Evolutionary conservation across 1,140 invertebrate genomes (phyloP), one percentile per base, ranked within the genome.

Genomic region (Liolophura sinensis): DNA sequence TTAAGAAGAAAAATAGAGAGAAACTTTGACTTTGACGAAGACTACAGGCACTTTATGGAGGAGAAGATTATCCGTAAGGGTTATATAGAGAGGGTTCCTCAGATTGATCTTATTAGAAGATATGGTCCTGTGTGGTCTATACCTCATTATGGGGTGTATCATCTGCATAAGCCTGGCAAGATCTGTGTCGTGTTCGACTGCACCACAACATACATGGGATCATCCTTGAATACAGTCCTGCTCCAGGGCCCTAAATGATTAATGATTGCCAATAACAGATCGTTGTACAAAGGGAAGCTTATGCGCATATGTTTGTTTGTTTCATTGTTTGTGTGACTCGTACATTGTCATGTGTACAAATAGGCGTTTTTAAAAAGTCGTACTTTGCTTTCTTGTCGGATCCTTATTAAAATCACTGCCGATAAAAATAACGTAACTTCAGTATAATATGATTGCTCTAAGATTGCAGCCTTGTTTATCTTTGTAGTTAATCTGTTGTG

Each of bases 101-200:
- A 63, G n/a, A 14, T 4, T 20, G 50, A 52, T 15, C 4, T 47
- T 20, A 11, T 15, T 9, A 27, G 0, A 51, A 49, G 9, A 1
- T 65, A 67, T 61, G 64, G 64, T 16, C 11, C n/a, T 40, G 59
- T 61, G 16, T 70, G 67, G 73, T 75, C 73, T 46, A 25, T 77
- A 14, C 51, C 71, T 25, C 71, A 74, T 48, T 71, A 75, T 51
- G 62, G 65, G 11, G 71, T 71, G 25, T 64, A 61, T 31, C 65
- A 73, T 52, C 57, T 54, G 9, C 64, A 67, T 25, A 74, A 72
- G 50, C 64, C 63, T 16, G 54, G 61, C 14, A 77, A 73, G 62
- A n/a, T 71, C 24, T 25, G 71, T 22, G 63, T 75, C 16, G 75
- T 75, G 0, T 75, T 75, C 58, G 71, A 75, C 52, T 73, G 71